Conservation (phyloP, 2,113 vertebrate genomes). For the Lepus europaeus region DNA sequence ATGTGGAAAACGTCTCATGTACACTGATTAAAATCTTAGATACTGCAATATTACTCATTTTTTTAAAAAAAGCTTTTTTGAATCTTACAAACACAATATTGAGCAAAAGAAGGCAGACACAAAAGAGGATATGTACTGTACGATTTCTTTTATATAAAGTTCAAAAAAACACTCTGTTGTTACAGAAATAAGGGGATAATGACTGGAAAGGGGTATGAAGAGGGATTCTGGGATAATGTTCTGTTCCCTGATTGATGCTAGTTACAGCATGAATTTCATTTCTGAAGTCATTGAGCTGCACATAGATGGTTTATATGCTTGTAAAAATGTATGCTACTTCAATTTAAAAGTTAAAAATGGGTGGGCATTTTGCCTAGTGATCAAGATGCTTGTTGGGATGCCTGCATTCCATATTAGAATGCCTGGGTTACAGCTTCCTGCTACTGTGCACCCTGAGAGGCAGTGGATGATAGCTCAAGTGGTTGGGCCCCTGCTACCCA, state of each 20-base stretch:
- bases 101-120: slow-evolving; percentile 53
- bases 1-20: slow-evolving; percentile 16
- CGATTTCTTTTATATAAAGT: slow-evolving; percentile 54
- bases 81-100: slow-evolving; percentile 59
- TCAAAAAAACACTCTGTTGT: slow-evolving; percentile 38
- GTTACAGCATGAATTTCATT: not conserved
- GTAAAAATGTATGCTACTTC: not conserved
- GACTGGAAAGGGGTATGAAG: not conserved
- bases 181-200: slow-evolving; percentile 14
- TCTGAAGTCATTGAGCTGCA: not conserved
- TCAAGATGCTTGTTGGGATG: no score
- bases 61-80: slow-evolving; percentile 45
- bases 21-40: slow-evolving; percentile 67
- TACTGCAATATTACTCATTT: slow-evolving; percentile 39
- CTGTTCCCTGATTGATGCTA: not conserved
- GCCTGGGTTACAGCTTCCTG: no score
- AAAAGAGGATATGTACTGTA: slow-evolving; percentile 47
- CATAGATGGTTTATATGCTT: not conserved
- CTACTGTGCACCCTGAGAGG: no score
- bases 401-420: no score
- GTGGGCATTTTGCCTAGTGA: no score
- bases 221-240: not conserved
- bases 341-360: not conserved
- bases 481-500: no score
- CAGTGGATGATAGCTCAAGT: no score